Evolutionary conservation across 2,113 vertebrate species (phyloP).

Genomic region (Pomatorhinus ruficollis): DNA sequence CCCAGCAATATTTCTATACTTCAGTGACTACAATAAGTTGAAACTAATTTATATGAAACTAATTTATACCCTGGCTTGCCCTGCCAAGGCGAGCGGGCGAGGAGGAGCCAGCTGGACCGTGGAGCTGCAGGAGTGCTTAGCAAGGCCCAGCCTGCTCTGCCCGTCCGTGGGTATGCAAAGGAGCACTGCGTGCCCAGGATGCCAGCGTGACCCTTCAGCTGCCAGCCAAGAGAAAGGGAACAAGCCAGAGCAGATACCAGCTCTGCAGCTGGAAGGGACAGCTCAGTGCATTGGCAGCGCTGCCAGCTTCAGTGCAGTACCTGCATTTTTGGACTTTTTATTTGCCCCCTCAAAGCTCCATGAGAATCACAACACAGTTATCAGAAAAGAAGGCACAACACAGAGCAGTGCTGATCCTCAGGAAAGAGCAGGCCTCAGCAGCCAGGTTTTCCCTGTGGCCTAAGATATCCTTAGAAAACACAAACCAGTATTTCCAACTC

Average conservation of each 20-base stretch:
- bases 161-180: not conserved
- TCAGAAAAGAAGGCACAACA: not conserved
- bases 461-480: not conserved
- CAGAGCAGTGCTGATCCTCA: not conserved
- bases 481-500: not conserved
- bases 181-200: not conserved
- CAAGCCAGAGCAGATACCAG: not conserved
- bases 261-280: not conserved
- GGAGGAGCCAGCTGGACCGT: not conserved
- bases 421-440: not conserved
- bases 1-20: conserved; percentile 34
- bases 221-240: not conserved
- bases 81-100: not conserved
- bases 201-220: not conserved
- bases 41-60: conserved; percentile 47
- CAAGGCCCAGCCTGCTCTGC: not conserved
- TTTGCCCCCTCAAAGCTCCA: not conserved
- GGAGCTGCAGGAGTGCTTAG: not conserved
- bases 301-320: not conserved
- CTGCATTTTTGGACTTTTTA: not conserved
- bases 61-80: not conserved
- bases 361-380: not conserved
- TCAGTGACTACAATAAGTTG: conserved; percentile 4
- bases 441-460: not conserved
- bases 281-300: fast-evolving